phyloP scores from a whole-genome alignment of 2,113 vertebrate species.

The Circaetus gallicus region DNA sequence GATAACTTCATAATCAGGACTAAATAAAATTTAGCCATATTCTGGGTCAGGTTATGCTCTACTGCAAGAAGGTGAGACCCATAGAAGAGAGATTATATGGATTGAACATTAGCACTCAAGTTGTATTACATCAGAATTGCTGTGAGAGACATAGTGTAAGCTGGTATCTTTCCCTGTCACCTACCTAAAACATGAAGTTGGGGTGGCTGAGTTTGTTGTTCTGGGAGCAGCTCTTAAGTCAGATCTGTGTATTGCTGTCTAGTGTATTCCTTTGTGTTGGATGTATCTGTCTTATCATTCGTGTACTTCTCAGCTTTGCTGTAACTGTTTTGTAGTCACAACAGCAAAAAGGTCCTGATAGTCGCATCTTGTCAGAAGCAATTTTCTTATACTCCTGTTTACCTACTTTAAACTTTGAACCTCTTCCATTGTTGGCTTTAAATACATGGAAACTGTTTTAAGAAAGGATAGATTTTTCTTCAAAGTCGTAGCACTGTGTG shows the following conservation, averaged over 20 bases:
- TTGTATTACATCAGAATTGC: neutral
- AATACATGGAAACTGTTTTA: neutral
- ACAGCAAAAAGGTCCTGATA: neutral
- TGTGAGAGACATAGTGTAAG: neutral
- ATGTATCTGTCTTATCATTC: neutral
- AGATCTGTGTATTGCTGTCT: neutral
- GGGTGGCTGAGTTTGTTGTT: neutral
- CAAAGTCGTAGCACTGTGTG: neutral
- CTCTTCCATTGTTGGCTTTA: neutral
- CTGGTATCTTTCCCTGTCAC: neutral
- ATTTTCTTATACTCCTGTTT: neutral
- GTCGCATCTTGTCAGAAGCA: neutral
- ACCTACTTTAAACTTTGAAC: neutral
- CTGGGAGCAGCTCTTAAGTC: neutral
- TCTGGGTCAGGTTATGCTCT: neutral
- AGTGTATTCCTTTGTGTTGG: neutral
- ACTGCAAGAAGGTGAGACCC: neutral
- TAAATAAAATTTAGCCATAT: neutral
- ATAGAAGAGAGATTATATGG: neutral
- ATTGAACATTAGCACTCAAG: neutral
- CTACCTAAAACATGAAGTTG: neutral
- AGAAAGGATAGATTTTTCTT: neutral
- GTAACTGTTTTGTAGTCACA: neutral
- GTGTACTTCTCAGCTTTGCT: neutral
- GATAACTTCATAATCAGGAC: neutral